Percentiles rank a stretch among this genome's conserved stretches.
Evolutionary conservation across 2,113 vertebrate genomes (phyloP).

Genomic region (Urocitellus parryii): DNA sequence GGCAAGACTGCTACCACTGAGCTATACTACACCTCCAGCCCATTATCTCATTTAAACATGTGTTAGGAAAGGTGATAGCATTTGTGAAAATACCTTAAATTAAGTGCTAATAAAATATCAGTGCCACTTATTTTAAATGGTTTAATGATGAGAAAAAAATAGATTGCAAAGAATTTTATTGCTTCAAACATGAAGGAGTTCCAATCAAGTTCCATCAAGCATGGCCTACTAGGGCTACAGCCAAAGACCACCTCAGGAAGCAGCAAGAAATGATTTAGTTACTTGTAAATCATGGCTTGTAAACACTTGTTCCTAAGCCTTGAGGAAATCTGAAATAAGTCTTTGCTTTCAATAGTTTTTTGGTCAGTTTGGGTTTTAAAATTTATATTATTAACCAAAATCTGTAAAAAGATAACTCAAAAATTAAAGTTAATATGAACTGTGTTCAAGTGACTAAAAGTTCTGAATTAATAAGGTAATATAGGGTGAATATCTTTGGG

Average conservation of each 20-base stretch:
- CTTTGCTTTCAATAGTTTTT: slow-evolving; percentile 5
- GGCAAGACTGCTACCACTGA: background rate
- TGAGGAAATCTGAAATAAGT: slow-evolving; percentile 8
- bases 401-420: slow-evolving; percentile 36
- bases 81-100: background rate
- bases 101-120: background rate
- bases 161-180: slow-evolving; percentile 6
- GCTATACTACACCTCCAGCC: background rate
- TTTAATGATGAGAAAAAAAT: background rate
- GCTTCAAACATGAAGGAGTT: background rate
- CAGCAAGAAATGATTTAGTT: background rate
- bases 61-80: background rate
- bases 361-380: background rate
- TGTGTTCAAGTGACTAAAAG: background rate
- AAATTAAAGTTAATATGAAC: background rate
- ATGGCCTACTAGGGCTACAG: background rate
- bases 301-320: slow-evolving; percentile 1
- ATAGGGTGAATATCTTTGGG: background rate
- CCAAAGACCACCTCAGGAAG: background rate
- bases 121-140: background rate
- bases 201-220: background rate
- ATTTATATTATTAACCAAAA: slow-evolving; percentile 33
- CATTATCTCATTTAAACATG: background rate
- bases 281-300: background rate
- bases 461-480: background rate